Evolutionary conservation across 2,797 vertebrate species (phyloP), one percentile per base, ranked within the genome.

Genomic region (Euphonia xanthogaster): DNA sequence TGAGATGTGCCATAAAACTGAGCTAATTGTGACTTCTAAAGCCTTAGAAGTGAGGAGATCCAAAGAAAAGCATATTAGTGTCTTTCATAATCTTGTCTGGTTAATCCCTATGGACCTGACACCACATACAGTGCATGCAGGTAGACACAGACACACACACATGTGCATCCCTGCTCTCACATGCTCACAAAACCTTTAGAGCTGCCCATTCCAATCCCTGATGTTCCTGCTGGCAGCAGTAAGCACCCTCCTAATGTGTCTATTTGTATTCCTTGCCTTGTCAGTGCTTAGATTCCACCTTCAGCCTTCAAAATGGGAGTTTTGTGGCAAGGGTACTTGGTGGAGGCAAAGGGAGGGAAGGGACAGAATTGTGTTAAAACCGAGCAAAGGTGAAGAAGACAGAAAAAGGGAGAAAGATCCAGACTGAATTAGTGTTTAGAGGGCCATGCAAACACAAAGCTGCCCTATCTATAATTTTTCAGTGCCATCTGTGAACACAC

Each of bases 1-100:
- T 16, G 45, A 87, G 42, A 85, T 63, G n/a, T 44, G 23, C 47
- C 83, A n/a, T 71, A 54, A 95, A 81, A 74, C 30, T 74, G 57
- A 91, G 23, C 47, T 89, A 89, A 63, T 39, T 75, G 25, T 84
- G 72, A 66, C 23, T 80, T 91, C 55, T 42, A 76, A 91, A 93
- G 57, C 58, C 25, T 93, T 62, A 75, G 61, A 91, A 91, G 42
- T 61, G 72, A 83, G 42, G 58, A 82, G 71, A 57, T 57, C 9
- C 45, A 71, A 87, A 74, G n/a, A 15, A 82, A 76, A 85, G n/a
- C 60, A 24, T 72, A 55, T n/a, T 51, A 22, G 60, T 53, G 23
- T 50, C 57, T 87, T 85, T 79, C 39, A 24, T 62, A 48, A 76
- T 40, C 65, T 75, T 63, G 30, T 31, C 47, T 82, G 31, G 21